Base-by-base conservation (phyloP, 2,888 invertebrate genomes). In the Pogonocherus hispidulus region DNA sequence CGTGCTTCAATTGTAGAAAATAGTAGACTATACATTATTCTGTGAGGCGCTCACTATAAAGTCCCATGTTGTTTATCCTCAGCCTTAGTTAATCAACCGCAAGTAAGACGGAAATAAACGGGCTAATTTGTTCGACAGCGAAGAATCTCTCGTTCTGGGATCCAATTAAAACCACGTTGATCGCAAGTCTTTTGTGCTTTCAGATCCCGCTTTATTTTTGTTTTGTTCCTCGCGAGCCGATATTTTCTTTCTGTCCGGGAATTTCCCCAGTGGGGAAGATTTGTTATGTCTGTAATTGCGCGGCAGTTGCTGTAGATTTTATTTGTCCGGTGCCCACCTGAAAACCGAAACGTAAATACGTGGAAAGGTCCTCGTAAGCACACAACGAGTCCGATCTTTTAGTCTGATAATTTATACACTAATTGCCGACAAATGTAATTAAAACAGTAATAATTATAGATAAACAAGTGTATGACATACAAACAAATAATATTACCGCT, bases 81-180 rank as follows among this genome's bases (percentile, higher is more conserved):
- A 27, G 6, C 51, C 3, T n/a, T 4, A 32, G 27, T 27, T 35
- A 55, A 55, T 55, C 35, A 55, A 37, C 16, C 32, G 8, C 55
- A 35, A 37, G 52, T 27, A 23, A 52, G 35, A 19, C 37, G 19
- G 20, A 55, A 55, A 35, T 35, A 55, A 55, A 55, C 14, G 37
- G 20, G 11, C 19, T 37, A 20, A 37, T 37, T 55, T 41, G 41
- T 55, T 55, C 55, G 41, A 55, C 37, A n/a, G 37, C 6, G n/a
- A 20, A 1, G 37, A 35, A 19, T 55, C 22, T 20, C 55, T 55
- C n/a, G 37, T 55, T 55, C 27, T 20, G 55, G 55, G 37, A 37
- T 35, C 37, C 55, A 55, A 55, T 55, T 55, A 55, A 55, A 55
- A 14, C 55, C 11, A 11, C 37, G 54, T 32, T 35, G 35, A 35